Evolutionary conservation across 2,797 vertebrate species (phyloP), one percentile per base, ranked within the genome.

Genomic region (Pseudopleuronectes americanus): DNA sequence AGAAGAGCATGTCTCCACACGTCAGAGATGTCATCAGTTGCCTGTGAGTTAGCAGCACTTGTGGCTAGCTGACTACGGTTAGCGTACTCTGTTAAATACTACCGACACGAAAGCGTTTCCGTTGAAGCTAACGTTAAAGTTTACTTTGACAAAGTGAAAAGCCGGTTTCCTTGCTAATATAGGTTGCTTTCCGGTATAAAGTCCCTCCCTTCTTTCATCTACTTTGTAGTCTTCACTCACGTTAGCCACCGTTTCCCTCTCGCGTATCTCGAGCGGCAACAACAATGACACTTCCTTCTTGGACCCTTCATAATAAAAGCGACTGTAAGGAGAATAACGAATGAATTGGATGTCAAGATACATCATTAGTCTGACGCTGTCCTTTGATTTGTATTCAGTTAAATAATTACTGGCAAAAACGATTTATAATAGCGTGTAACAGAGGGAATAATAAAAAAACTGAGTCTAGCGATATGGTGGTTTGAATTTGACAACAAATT

Each of bases 271-370:
- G 4, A 53, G 38, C 10, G 7, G 53, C 22, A n/a, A 66, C 26
- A 69, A 54, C 45, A 65, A 0, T 1, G 1, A 0, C 0, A n/a
- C 4, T 74, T 87, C 87, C 83, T 64, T 57, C 3, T 1, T 13
- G 4, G 0, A 2, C 13, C 24, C 8, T 84, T 81, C 83, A 80
- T 1, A 83, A 62, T 83, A 83, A 83, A 68, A 2, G 21, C 33
- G 3, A 51, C 4, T 0, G 61, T 8, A 24, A 41, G 14, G 14
- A 13, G 14, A 1, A 38, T 8, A 52, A 1, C 0, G 0, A 53
- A 48, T n/a, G 0, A 3, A 4, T 3, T 3, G n/a, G 26, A 43
- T 7, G 8, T 51, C 9, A 31, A 22, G 62, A 57, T 10, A 14
- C 4, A 8, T 1, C 3, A 0, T 0, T 8, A 6, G 2, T 31